Evolutionary conservation across 2,113 vertebrate genomes (phyloP).

Genomic region (Pseudolaguvia tuberculata): DNA sequence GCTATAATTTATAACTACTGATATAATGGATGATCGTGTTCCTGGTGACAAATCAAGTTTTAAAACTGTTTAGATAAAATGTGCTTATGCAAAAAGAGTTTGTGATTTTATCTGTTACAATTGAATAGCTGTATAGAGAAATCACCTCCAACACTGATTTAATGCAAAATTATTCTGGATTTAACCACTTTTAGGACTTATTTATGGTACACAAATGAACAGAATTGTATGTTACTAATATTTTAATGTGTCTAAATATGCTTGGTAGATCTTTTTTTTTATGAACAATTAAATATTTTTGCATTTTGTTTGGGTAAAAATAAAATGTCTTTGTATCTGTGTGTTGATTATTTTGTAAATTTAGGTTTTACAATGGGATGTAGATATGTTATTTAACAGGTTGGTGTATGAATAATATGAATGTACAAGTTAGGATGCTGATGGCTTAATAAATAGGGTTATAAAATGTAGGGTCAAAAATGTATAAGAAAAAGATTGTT

Average conservation of each 20-base stretch:
- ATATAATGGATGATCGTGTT: slow-evolving; percentile 27
- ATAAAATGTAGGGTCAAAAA: too few species aligned
- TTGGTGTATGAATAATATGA: not conserved
- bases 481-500: too few species aligned
- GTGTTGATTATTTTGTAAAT: slow-evolving; percentile 44
- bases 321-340: slow-evolving; percentile 47
- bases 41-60: slow-evolving; percentile 8
- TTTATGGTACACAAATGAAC: slow-evolving; percentile 44
- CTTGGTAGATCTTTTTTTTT: slow-evolving; percentile 53
- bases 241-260: slow-evolving; percentile 65
- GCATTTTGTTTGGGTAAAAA: slow-evolving; percentile 48
- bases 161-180: slow-evolving; percentile 2
- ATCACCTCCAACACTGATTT: slow-evolving; percentile 26
- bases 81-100: not conserved
- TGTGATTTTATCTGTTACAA: slow-evolving; percentile 29
- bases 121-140: slow-evolving; percentile 17
- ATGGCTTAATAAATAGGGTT: not conserved
- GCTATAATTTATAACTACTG: slow-evolving; percentile 47
- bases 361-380: slow-evolving; percentile 47
- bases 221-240: slow-evolving; percentile 69
- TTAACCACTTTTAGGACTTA: slow-evolving; percentile 51
- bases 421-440: not conserved
- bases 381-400: not conserved
- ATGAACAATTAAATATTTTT: slow-evolving; percentile 52
- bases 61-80: slow-evolving; percentile 22